Conservation (phyloP, 2,113 vertebrate genomes). For the Peromyscus leucopus region DNA sequence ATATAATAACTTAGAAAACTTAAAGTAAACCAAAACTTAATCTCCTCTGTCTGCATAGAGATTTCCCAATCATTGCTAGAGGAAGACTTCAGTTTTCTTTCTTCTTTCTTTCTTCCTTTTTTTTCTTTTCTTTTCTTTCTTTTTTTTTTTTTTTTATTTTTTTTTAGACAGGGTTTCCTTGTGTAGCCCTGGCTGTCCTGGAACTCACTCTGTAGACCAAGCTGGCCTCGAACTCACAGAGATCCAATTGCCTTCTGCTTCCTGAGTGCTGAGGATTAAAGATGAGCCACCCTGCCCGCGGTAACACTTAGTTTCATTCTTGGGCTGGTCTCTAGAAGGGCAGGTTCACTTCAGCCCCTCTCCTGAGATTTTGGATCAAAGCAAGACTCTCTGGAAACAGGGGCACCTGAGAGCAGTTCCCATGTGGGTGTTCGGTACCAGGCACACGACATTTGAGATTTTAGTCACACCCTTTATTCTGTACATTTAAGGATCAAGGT, state of each 20-base stretch:
- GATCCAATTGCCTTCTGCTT: neutral
- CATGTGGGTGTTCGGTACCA: neutral
- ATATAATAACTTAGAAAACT: neutral
- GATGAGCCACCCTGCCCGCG: too few relatives aligned
- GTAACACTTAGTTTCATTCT: neutral
- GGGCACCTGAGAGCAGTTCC: neutral
- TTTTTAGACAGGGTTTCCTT: neutral
- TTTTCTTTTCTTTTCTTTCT: too few relatives aligned
- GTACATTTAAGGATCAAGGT: neutral
- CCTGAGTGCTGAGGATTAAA: neutral
- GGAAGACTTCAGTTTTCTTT: neutral
- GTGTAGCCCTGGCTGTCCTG: neutral
- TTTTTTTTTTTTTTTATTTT: too few relatives aligned
- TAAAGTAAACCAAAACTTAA: neutral
- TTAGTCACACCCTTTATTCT: neutral
- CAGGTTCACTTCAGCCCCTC: neutral
- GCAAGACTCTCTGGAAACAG: neutral
- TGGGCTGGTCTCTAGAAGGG: neutral
- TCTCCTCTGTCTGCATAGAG: constrained; percentile 24
- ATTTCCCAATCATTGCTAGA: neutral
- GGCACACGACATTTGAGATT: neutral
- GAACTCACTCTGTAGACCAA: too few relatives aligned
- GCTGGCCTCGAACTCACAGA: neutral
- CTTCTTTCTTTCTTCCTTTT: too few relatives aligned
- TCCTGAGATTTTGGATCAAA: neutral